Conservation (phyloP, 2,888 invertebrate species). For the Mechanitis mazaeus region DNA sequence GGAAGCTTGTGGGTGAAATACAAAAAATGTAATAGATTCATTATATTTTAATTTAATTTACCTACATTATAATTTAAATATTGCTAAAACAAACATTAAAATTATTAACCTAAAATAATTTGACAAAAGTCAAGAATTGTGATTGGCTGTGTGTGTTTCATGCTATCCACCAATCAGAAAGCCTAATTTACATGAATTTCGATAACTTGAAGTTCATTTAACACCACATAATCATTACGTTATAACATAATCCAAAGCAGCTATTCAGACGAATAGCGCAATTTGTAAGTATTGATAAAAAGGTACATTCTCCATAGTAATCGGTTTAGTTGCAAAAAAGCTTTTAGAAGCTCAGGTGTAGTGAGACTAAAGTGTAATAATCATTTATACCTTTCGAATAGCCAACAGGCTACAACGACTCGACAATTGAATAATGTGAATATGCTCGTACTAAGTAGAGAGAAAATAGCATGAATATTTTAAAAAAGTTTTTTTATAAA, state of each 20-base stretch:
- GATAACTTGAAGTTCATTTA: too few species aligned
- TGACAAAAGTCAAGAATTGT: too few species aligned
- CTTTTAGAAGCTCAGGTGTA: conserved; percentile 29
- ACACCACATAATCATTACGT: neutral
- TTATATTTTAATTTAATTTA: too few species aligned
- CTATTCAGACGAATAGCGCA: conserved; percentile 5
- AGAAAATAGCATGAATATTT: neutral
- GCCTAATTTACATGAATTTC: too few species aligned
- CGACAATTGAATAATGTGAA: conserved; percentile 25
- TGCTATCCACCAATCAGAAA: too few species aligned
- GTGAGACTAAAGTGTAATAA: conserved; percentile 26
- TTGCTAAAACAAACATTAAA: too few species aligned
- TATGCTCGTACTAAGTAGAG: conserved; percentile 13
- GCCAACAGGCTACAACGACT: conserved; percentile 19
- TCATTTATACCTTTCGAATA: conserved; percentile 27
- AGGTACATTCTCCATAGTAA: conserved; percentile 18
- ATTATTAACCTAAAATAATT: too few species aligned
- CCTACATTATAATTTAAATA: too few species aligned
- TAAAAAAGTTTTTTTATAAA: too few species aligned
- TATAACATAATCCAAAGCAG: conserved; percentile 6
- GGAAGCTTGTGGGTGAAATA: neutral
- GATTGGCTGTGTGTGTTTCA: too few species aligned
- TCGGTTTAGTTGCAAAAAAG: conserved; percentile 26
- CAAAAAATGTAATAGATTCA: too few species aligned
- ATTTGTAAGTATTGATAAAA: conserved; percentile 12